A percentile compares a stretch with the other conserved stretches of the same genome.
Conservation (phyloP, 2,113 vertebrate genomes). For the Hystrix brachyura region DNA sequence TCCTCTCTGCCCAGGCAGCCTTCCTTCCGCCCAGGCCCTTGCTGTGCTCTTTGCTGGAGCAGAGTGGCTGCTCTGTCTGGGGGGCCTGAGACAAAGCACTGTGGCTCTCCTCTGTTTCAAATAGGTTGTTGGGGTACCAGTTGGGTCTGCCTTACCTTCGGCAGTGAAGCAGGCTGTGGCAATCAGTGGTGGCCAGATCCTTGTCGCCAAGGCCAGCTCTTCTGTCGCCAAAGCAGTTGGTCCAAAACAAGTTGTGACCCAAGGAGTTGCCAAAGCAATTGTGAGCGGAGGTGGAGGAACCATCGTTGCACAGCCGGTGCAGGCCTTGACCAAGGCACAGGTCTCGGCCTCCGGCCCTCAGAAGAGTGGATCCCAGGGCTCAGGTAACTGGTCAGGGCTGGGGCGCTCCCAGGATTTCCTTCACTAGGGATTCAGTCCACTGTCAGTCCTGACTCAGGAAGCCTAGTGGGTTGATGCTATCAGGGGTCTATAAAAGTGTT, state of each 20-base stretch:
- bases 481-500: background rate
- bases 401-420: background rate
- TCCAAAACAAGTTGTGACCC: slow-evolving; percentile 97
- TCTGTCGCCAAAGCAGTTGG: slow-evolving; percentile 94
- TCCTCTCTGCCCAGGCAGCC: background rate
- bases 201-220: slow-evolving; percentile 96
- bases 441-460: background rate
- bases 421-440: background rate
- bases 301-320: slow-evolving; percentile 93
- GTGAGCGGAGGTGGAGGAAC: slow-evolving; percentile 93
- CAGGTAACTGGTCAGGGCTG: slow-evolving; percentile 84
- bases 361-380: slow-evolving; percentile 95
- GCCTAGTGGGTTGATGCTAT: background rate
- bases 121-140: slow-evolving; percentile 96
- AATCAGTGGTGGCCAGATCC: slow-evolving; percentile 97
- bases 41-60: background rate
- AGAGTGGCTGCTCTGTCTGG: background rate
- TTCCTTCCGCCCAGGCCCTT: background rate
- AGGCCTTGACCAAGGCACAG: slow-evolving; percentile 91
- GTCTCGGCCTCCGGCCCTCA: slow-evolving; percentile 90
- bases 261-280: slow-evolving; percentile 98
- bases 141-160: slow-evolving; percentile 94
- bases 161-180: slow-evolving; percentile 96
- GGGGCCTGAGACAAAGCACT: background rate
- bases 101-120: slow-evolving; percentile 71